Base-by-base conservation (phyloP, 2,113 vertebrate species). In the Nicator chloris region DNA sequence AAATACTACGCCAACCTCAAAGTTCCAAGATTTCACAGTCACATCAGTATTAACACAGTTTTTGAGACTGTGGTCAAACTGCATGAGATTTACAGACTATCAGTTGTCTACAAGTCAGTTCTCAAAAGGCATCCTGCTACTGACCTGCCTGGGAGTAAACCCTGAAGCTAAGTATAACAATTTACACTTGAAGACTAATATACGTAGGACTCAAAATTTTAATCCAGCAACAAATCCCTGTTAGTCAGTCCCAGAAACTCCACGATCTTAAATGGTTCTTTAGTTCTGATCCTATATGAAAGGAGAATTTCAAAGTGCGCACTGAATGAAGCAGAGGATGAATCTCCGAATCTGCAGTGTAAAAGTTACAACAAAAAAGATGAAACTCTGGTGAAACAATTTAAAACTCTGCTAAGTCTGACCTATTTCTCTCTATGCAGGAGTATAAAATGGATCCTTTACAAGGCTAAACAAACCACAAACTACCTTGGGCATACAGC, bases 391-490 rank as follows among this genome's bases (percentile, higher is more conserved):
- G 31, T 42, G 1, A 2, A 80, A 39, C 33, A 53, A 40, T 69
- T 66, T 70, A 61, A 77, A 86, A 65, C 8, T 9, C 11, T 19
- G 15, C 3, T 53, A 73, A 31, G 19, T 59, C 66, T 86, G 78
- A 93, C 90, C 85, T 84, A 91, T 86, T 95, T 90, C 75, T 82
- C 63, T 65, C 42, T 56, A 10, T 15, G 33, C 57, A 76, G 23
- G 27, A 63, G 53, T 33, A 69, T 12, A 77, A 85, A 82, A 84
- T 53, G 19, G 50, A 72, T 85, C 50, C 45, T 84, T 66, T 45
- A 90, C 56, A 72, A 45, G 54, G 54, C 70, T 90, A 75, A 91
- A 82, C 70, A 95, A 94, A 86, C 87, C 82, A 87, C 86, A 92
- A 92, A 76, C 37, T 35, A 47, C 51, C 79, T 54, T 81, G 64